Evolutionary conservation across 2,888 invertebrate species (phyloP), one percentile per base, ranked within the genome.

Genomic region (Malacosoma neustria): DNA sequence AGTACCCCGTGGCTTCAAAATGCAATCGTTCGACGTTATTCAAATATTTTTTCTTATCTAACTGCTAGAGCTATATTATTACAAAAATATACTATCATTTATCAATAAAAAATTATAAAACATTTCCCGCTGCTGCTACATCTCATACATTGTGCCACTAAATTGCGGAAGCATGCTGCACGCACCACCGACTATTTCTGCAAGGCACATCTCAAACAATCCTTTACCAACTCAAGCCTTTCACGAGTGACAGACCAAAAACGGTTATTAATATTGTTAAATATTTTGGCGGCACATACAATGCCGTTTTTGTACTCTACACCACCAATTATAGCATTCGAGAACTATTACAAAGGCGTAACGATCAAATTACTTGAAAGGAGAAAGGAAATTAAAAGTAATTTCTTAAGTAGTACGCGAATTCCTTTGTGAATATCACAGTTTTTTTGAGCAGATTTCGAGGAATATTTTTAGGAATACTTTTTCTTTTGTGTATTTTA

Each of bases 161-260:
- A 34, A 30, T 42, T 53, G 48, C 69, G 71, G 73, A 75, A 72
- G 69, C 70, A 54, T 57, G 54, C 57, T 59, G 54, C 55, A 62
- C 65, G 65, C 67, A 62, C 50, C 54, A 53, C 41, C 55, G 62
- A 59, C 52, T 57, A 64, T 65, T 68, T 66, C 66, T 64, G 70
- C 63, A 68, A 61, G 69, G 52, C 63, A 70, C 63, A 68, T 66
- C 62, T 65, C 55, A 60, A 53, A 57, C 79, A 82, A 84, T 84
- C 82, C 82, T 82, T 82, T 77, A 65, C 70, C 58, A 57, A 51
- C 54, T 51, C 67, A 72, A 73, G 63, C 75, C 77, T 76, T 82
- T 82, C 62, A 71, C 58, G 63, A 68, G 72, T 70, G 75, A 61
- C 54, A 75, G 73, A 66, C 64, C 74, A 71, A 65, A 71, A 76